Percentiles rank a stretch among this genome's conserved stretches.
Evolutionary conservation across 1,140 invertebrate genomes (phyloP).

Genomic region (Nymphalis io): DNA sequence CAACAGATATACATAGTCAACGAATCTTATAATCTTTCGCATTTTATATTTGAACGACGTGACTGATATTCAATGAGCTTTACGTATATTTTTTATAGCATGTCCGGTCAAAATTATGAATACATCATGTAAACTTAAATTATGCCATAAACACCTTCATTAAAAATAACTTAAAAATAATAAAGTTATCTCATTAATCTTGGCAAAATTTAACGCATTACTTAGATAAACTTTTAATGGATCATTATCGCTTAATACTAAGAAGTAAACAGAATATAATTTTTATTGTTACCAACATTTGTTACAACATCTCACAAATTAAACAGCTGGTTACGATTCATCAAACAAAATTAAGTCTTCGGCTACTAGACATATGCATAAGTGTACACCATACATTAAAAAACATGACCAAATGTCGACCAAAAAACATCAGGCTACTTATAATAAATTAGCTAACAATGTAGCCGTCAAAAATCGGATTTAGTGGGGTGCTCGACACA

Average conservation of each 20-base stretch:
- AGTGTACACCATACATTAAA: slow-evolving; percentile 10
- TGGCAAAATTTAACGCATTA: slow-evolving; percentile 34
- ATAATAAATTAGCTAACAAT: slow-evolving; percentile 56
- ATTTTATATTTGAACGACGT: no score
- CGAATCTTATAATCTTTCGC: no score
- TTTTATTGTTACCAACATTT: not conserved
- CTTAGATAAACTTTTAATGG: slow-evolving; percentile 44
- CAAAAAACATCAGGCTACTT: slow-evolving; percentile 38
- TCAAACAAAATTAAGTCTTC: slow-evolving; percentile 1
- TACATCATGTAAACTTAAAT: no score
- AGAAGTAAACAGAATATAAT: not conserved
- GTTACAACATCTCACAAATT: not conserved
- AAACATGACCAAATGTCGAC: slow-evolving; percentile 31
- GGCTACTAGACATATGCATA: slow-evolving; percentile 33
- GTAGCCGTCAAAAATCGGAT: slow-evolving; percentile 61
- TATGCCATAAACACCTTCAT: slow-evolving; percentile 5
- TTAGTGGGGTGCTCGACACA: slow-evolving; percentile 63
- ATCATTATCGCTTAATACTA: slow-evolving; percentile 41
- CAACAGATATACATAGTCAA: no score
- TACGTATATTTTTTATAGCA: no score
- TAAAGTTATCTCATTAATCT: slow-evolving; percentile 27
- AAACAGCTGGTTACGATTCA: not conserved
- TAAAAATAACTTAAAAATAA: slow-evolving; percentile 4
- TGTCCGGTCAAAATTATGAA: no score
- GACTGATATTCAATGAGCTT: no score